phyloP scores from a whole-genome alignment of 2,797 vertebrate genomes.

The Epinephelus coioides region DNA sequence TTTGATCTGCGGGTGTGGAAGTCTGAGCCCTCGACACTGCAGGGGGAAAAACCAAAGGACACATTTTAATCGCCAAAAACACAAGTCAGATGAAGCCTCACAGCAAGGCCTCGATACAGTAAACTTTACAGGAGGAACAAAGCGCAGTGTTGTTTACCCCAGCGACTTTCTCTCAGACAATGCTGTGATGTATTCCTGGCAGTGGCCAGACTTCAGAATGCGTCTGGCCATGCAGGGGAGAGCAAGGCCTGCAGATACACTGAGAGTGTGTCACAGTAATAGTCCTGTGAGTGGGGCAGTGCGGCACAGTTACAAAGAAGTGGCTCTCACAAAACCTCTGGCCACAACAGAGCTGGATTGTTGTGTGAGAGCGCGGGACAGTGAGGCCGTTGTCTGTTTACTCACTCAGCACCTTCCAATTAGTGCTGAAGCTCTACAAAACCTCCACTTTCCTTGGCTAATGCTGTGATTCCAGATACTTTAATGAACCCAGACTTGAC shows the following conservation, averaged over 20 bases:
- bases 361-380: conserved; percentile 64
- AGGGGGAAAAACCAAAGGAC: not conserved
- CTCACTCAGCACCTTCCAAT: conserved; percentile 75
- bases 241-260: conserved; percentile 64
- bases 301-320: conserved; percentile 65
- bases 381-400: conserved; percentile 70
- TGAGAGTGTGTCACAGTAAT: conserved; percentile 71
- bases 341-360: conserved; percentile 75
- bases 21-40: conserved; percentile 64
- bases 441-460: conserved; percentile 45
- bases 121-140: conserved; percentile 59
- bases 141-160: conserved; percentile 51
- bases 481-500: conserved; percentile 49
- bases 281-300: conserved; percentile 72
- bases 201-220: conserved; percentile 59
- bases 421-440: conserved; percentile 54
- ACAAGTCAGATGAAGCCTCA: conserved; percentile 42
- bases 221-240: conserved; percentile 59
- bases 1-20: conserved; percentile 1
- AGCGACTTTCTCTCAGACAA: conserved; percentile 60
- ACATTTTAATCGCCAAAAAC: conserved; percentile 50
- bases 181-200: conserved; percentile 62
- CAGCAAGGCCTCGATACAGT: conserved; percentile 25
- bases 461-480: conserved; percentile 31
- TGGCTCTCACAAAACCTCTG: conserved; percentile 63